Evolutionary conservation across 1,140 invertebrate genomes (phyloP), one percentile per base, ranked within the genome.

Genomic region (Ceratina japonica): DNA sequence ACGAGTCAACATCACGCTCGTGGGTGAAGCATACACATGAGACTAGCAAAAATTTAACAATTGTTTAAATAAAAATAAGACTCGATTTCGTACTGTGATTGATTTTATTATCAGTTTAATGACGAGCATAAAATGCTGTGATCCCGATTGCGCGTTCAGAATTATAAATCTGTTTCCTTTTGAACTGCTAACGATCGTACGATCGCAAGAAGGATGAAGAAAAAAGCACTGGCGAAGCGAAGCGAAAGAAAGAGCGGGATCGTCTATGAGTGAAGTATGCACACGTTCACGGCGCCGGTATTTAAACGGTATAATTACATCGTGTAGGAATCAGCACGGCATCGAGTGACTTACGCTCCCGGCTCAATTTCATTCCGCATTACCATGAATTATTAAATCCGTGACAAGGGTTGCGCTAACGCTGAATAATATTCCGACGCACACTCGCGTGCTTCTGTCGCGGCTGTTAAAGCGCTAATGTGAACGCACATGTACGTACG

Each of bases 1-100:
- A 78, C 75, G 69, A 81, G 77, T 79, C 70, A 79, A 79, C 71
- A 75, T 66, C 62, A 24, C 65, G 72, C 51, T 65, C 62, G 64
- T 59, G 31, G 70, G 75, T 27, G 59, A 24, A 74, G 51, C 51
- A 62, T 58, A 68, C 51, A 63, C 51, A 49, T 63, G 37, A 8
- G 59, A 58, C 54, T 56, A 22, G 44, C 16, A 77, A 70, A 77
- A 18, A 54, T 54, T 1, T 15, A 54, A 54, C 52, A 54, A 31
- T 31, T 31, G 27, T 31, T 31, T 31, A 31, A 31, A 31, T 31
- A 31, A 31, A 31, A 31, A 31, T 31, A 31, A 31, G 27, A n/a
- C n/a, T n/a, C n/a, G n/a, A 31, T 31, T 31, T 31, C 27, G 27
- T 44, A 7, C 5, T 44, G 37, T 7, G 5, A n/a, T 54, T 16